These are phyloP conservation scores for Sebastolobus altivelis DNA, from an alignment of 2,797 vertebrate genomes.

Conservation along the genomic window DNA sequence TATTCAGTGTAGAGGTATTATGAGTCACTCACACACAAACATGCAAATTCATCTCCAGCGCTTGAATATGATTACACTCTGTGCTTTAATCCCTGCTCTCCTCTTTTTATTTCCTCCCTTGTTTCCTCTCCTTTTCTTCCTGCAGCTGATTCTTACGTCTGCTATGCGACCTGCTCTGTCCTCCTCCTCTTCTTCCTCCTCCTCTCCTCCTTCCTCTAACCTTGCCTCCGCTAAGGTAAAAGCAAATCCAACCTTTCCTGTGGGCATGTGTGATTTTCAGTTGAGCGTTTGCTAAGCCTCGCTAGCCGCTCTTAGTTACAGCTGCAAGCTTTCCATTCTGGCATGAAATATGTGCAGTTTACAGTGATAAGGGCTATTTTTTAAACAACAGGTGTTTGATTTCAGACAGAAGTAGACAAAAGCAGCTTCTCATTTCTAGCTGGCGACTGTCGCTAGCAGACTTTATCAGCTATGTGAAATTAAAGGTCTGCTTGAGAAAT, in stretches of 20 bases:
- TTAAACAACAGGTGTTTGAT: neutral
- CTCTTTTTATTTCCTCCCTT: conserved; percentile 8
- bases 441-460: no score
- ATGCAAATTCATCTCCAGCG: neutral
- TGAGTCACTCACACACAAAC: neutral
- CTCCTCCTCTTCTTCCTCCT: conserved; percentile 63
- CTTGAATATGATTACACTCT: neutral
- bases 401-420: no score
- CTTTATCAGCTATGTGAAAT: no score
- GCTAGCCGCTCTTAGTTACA: neutral
- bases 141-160: conserved; percentile 87
- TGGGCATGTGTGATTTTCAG: neutral
- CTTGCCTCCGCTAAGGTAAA: conserved; percentile 90
- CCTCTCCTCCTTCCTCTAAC: conserved; percentile 82
- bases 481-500: no score
- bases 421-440: no score
- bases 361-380: neutral
- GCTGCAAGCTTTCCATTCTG: neutral
- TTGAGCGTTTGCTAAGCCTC: neutral
- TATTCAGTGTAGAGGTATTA: neutral
- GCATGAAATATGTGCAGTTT: neutral
- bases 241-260: neutral
- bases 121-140: conserved; percentile 15
- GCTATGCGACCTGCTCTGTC: conserved; percentile 80
- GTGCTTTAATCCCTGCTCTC: conserved; percentile 27